Percentiles rank a stretch among this genome's conserved stretches.
These are phyloP conservation scores for Sebastes steindachneri DNA, from an alignment of 2,797 vertebrate species.

Conservation along the genomic window DNA sequence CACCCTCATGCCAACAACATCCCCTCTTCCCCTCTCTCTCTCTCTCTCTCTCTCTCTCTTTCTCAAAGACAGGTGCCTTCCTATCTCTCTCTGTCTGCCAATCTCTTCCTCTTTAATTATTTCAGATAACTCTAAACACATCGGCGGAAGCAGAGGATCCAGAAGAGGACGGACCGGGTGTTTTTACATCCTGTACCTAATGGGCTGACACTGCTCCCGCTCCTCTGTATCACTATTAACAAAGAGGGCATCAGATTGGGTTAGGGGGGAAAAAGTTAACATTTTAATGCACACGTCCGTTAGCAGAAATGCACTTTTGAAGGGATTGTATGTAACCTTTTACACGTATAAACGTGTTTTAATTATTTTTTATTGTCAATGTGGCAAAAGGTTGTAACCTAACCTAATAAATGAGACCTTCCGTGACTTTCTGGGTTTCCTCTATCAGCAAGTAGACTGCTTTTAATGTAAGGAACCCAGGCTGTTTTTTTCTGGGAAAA, in stretches of 20 bases:
- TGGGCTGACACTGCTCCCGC: slow-evolving; percentile 31
- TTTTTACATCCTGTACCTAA: slow-evolving; percentile 62
- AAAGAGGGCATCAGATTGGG: slow-evolving; percentile 8
- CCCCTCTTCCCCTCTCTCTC: slow-evolving; percentile 1
- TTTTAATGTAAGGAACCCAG: too few species aligned
- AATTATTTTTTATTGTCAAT: too few species aligned
- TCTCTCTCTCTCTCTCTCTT: background rate
- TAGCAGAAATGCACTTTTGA: background rate
- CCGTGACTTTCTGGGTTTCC: too few species aligned
- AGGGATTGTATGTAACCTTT: too few species aligned
- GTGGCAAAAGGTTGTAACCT: too few species aligned
- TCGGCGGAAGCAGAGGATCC: slow-evolving; percentile 40
- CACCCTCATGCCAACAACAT: slow-evolving; percentile 63
- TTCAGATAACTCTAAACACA: slow-evolving; percentile 67
- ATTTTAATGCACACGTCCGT: background rate
- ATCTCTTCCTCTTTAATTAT: slow-evolving; percentile 70
- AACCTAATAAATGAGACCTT: too few species aligned
- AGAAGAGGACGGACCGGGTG: slow-evolving; percentile 32
- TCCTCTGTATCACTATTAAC: slow-evolving; percentile 30
- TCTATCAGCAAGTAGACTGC: too few species aligned
- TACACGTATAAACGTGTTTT: too few species aligned
- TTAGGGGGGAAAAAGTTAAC: background rate
- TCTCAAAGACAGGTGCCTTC: slow-evolving; percentile 47
- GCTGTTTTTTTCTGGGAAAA: too few species aligned
- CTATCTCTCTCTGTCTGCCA: slow-evolving; percentile 16